Evolutionary conservation across 2,888 invertebrate species (phyloP).

Genomic region (Steinernema hermaphroditum): DNA sequence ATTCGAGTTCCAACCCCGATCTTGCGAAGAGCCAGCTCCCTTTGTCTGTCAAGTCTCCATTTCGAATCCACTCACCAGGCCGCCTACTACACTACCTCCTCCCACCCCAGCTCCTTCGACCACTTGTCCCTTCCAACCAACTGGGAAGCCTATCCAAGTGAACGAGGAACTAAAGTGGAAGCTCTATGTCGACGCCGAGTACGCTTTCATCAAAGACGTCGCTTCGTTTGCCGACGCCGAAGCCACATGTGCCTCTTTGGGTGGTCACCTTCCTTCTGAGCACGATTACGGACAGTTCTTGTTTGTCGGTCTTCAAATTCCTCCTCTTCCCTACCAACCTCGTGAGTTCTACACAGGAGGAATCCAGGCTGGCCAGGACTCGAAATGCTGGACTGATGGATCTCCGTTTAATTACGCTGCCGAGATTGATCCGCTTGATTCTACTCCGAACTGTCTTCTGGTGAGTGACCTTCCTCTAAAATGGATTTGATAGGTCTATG

Average conservation of each 20-base stretch:
- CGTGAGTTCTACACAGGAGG: neutral
- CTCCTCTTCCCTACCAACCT: slow-evolving; percentile 1
- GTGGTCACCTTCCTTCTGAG: slow-evolving; percentile 24
- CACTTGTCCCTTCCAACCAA: neutral
- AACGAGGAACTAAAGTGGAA: neutral
- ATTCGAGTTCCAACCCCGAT: too few relatives aligned
- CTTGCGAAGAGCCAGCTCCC: too few relatives aligned
- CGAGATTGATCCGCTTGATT: neutral
- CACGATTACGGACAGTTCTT: neutral
- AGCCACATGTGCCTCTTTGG: slow-evolving; percentile 20
- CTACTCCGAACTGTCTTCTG: neutral
- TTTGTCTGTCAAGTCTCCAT: too few relatives aligned
- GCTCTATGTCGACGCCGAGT: neutral
- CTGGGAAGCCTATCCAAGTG: neutral
- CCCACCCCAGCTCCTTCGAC: too few relatives aligned
- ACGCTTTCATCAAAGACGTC: neutral
- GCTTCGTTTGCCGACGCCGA: slow-evolving; percentile 15
- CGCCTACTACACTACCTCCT: too few relatives aligned
- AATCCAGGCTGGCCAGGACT: neutral
- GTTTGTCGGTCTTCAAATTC: neutral
- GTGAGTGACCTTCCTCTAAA: too few relatives aligned
- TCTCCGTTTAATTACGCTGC: neutral
- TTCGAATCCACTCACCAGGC: too few relatives aligned
- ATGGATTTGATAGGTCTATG: too few relatives aligned
- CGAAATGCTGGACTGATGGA: slow-evolving; percentile 13